Conservation (phyloP, 2,888 invertebrate species). For the Drosophila barbarae region DNA sequence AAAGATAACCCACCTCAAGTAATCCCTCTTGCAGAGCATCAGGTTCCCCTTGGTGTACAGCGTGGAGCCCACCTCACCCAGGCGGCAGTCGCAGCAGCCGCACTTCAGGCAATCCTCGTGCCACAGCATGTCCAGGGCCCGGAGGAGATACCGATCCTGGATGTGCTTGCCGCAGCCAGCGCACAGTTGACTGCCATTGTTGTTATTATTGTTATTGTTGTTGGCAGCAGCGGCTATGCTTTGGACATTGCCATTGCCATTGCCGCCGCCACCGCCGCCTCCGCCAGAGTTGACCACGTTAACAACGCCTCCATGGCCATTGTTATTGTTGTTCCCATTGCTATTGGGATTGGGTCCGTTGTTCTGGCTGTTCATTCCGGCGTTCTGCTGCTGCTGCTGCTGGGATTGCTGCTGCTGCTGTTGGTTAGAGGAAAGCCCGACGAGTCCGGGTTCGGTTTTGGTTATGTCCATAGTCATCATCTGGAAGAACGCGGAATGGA, state of each 20-base stretch:
- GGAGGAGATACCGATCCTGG: conserved; percentile 93
- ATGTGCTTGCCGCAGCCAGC: conserved; percentile 97
- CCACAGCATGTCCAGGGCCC: conserved; percentile 96
- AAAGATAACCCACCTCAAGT: conserved; percentile 86
- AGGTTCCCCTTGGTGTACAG: conserved; percentile 97
- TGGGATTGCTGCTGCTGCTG: conserved; percentile 46
- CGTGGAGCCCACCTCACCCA: conserved; percentile 97
- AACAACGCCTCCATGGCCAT: conserved; percentile 33
- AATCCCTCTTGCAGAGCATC: conserved; percentile 96
- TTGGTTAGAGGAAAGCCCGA: conserved; percentile 78
- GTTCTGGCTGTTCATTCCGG: conserved; percentile 45
- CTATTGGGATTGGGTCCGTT: conserved; percentile 57
- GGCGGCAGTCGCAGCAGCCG: conserved; percentile 97
- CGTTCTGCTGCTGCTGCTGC: conserved; percentile 52
- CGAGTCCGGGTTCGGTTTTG: conserved; percentile 84
- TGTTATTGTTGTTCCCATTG: conserved; percentile 62
- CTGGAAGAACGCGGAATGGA: conserved; percentile 44
- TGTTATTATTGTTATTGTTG: conserved; percentile 74
- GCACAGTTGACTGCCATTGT: conserved; percentile 86
- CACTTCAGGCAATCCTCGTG: conserved; percentile 99
- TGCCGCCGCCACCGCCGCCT: conserved; percentile 21
- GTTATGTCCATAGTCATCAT: conserved; percentile 94
- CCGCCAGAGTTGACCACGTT: conserved; percentile 34
- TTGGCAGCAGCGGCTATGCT: conserved; percentile 68
- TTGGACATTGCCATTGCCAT: conserved; percentile 59